These are phyloP conservation scores for Ginglymostoma cirratum DNA, from an alignment of 2,113 vertebrate genomes.

Conservation along the genomic window DNA sequence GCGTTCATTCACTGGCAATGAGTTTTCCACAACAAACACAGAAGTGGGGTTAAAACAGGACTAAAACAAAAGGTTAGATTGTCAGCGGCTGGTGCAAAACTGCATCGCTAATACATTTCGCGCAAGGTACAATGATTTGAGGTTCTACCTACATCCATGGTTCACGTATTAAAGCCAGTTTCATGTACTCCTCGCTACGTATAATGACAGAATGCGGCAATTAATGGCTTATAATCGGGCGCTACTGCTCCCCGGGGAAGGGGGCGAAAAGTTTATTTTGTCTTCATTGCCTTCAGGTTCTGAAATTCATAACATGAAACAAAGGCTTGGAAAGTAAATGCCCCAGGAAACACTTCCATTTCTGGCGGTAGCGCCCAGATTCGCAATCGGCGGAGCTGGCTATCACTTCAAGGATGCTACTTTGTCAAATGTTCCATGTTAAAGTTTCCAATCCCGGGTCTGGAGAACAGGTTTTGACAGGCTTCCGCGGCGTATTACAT, in stretches of 20 bases:
- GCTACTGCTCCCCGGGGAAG: neutral
- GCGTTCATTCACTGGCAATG: neutral
- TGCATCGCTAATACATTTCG: too few relatives aligned
- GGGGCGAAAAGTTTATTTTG: neutral
- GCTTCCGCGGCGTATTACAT: too few relatives aligned
- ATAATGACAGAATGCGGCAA: neutral
- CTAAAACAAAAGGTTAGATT: neutral
- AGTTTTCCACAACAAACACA: neutral
- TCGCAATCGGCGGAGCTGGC: too few relatives aligned
- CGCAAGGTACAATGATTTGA: neutral
- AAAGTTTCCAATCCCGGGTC: neutral
- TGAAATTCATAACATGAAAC: neutral
- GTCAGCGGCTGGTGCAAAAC: neutral
- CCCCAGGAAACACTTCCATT: neutral
- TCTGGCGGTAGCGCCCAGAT: too few relatives aligned
- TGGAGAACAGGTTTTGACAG: neutral
- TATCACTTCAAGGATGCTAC: neutral
- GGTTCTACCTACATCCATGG: neutral
- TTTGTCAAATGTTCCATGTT: neutral
- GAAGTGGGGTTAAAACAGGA: neutral
- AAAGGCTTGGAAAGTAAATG: neutral
- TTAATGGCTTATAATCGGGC: neutral
- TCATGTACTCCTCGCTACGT: neutral
- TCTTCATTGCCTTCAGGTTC: neutral
- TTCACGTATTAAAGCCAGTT: neutral